Evolutionary conservation across 2,888 invertebrate genomes (phyloP), one percentile per base, ranked within the genome.

Genomic region (Clivina fossor): DNA sequence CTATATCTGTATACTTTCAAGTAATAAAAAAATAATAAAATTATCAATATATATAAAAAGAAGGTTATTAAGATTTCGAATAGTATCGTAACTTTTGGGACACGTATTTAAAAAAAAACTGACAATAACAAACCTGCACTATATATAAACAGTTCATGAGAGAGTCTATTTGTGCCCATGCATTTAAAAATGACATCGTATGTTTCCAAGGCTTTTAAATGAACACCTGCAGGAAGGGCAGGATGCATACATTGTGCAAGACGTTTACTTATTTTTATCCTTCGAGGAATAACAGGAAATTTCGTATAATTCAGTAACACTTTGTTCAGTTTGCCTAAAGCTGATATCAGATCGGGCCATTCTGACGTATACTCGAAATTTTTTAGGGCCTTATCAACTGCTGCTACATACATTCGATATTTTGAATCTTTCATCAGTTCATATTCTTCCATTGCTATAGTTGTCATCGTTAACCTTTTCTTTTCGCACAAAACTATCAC

Each of bases 221-320:
- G 94, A 19, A 94, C 94, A 26, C 94, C 93, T 50, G 90, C 88
- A 16, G 94, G 93, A 61, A 94, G 76, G 13, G 90, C 90, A 26
- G 93, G 93, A 76, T 95, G 93, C 81, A 94, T 88, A 71, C 94
- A 95, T 79, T 94, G 94, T 40, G 93, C 90, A 61, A 95, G 76
- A 58, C 94, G 80, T 76, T 94, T 95, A 44, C 91, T 89, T 60
- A 94, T 90, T 66, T 90, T 89, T 63, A 93, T 87, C 62, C 90
- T 78, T 60, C 91, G 80, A 4, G 94, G 94, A 65, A 95, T 89
- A 19, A 91, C 85, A 60, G 87, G 86, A 74, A 86, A 93, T 69
- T 90, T 90, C 66, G 85, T 81, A 73, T 93, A 84, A 66, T 83
- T 84, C 62, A 84, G 74, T 62, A 94, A 77, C 13, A 91, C 88